Conservation (phyloP, 1,140 invertebrate species). For the Carposina sasakii region DNA sequence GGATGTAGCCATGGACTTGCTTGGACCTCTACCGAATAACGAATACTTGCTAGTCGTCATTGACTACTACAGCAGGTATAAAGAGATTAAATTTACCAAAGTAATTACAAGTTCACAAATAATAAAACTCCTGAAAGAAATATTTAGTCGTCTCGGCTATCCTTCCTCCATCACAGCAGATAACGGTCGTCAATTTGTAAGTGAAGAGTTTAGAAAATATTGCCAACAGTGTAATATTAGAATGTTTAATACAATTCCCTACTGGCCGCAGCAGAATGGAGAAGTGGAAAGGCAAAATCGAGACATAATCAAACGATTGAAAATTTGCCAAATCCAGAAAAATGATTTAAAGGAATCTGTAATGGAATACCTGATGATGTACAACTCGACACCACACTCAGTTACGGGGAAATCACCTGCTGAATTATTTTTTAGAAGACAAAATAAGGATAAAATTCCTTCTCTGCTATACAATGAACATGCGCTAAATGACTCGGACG, state of each 20-base stretch:
- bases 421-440: conserved; percentile 4
- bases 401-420: conserved; percentile 3
- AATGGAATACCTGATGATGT: conserved; percentile 1
- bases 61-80: conserved; percentile 1
- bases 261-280: conserved; percentile 2
- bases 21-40: neutral
- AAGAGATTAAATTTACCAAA: conserved; percentile 4
- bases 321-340: neutral
- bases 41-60: neutral
- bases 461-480: neutral
- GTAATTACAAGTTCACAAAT: neutral
- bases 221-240: neutral
- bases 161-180: neutral
- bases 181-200: neutral
- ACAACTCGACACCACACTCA: neutral
- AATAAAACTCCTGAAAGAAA: neutral
- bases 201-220: neutral
- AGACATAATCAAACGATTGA: neutral
- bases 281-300: conserved; percentile 2
- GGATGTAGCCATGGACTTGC: neutral
- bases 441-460: neutral
- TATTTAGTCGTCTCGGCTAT: neutral
- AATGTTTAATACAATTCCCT: neutral
- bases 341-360: neutral
- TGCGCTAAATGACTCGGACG: neutral